Evolutionary conservation across 2,113 vertebrate genomes (phyloP), one percentile per base, ranked within the genome.

Genomic region (Malurus melanocephalus): DNA sequence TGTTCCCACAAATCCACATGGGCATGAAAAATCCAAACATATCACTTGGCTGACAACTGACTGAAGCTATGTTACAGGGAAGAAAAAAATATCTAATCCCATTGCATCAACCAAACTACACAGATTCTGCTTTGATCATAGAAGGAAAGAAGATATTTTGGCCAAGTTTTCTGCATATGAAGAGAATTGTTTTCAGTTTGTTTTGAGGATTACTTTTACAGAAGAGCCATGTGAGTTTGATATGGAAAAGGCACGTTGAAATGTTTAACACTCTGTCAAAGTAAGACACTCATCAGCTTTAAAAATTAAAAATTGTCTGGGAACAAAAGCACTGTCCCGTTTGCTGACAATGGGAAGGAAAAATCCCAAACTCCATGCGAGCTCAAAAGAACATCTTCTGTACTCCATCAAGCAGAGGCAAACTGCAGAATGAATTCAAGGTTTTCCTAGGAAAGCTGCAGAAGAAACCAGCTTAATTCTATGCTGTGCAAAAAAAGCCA

Each of bases 1-100:
- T 79, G 66, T 92, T 93, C 86, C 89, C 80, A 92, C 89, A 92
- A 84, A 93, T 75, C 61, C 92, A 88, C 93, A 84, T 17, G 71
- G 84, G 78, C 51, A 69, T 82, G 78, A 90, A 90, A 87, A 89
- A 90, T 84, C 78, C 87, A 95, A 93, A 93, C 90, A 80, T 90
- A 92, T 90, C 94, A 90, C 69, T 93, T 95, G 95, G 90, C 90
- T 93, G 84, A 84, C 74, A 93, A 72, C n/a, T 49, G 42, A 75
- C 57, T 85, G 59, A 68, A 94, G 86, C 61, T 84, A 32, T 60
- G 57, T 56, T 60, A 65, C 13, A 78, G 51, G 61, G 57, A 93
- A 62, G 53, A 40, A 88, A 28, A 71, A 92, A 91, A 68, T 42
- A 80, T 62, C 69, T 92, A 92, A 84, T 33, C 32, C 55, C 45